Conservation (phyloP, 2,888 invertebrate genomes). For the Morpho helenor region DNA sequence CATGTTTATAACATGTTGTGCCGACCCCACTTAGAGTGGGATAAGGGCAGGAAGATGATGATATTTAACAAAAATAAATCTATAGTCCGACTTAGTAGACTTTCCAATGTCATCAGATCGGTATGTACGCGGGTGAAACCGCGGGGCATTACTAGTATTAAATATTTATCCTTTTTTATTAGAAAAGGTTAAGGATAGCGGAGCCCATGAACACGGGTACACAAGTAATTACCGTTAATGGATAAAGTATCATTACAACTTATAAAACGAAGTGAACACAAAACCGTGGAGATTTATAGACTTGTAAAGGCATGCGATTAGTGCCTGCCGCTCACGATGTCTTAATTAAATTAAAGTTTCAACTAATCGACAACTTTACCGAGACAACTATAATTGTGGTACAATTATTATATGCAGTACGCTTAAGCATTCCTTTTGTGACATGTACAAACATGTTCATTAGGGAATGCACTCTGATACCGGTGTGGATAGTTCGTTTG, state of each 20-base stretch:
- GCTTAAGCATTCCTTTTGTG: constrained; percentile 5
- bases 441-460: constrained; percentile 19
- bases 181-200: too few species aligned
- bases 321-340: constrained; percentile 17
- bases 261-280: constrained; percentile 3
- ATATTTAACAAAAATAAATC: too few species aligned
- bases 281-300: constrained; percentile 14
- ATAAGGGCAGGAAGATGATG: too few species aligned
- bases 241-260: background rate
- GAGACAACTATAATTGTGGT: constrained; percentile 18
- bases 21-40: too few species aligned
- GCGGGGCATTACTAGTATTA: too few species aligned
- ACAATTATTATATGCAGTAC: constrained; percentile 18
- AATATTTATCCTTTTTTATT: too few species aligned
- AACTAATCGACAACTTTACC: constrained; percentile 10
- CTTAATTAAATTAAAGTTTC: constrained; percentile 23
- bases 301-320: constrained; percentile 18
- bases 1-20: too few species aligned
- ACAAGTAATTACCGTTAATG: background rate
- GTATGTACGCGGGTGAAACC: too few species aligned
- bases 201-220: too few species aligned
- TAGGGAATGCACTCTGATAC: constrained; percentile 17
- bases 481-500: constrained; percentile 6
- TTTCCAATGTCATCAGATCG: too few species aligned
- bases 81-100: too few species aligned